Percentiles rank a stretch among this genome's conserved stretches.
Evolutionary conservation across 2,797 vertebrate species (phyloP).

Genomic region (Pelobates cultripes): DNA sequence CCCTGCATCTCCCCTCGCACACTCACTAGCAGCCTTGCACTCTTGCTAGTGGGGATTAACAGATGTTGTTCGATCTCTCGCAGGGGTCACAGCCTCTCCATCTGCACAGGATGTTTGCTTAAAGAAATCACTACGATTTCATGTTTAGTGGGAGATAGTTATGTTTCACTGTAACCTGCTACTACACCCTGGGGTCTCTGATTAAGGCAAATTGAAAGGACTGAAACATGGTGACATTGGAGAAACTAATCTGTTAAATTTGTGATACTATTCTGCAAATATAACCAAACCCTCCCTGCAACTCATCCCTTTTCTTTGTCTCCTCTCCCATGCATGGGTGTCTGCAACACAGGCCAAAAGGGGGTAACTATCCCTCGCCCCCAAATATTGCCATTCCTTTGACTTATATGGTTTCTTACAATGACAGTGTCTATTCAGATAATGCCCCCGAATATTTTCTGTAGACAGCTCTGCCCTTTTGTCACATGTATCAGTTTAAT

Average conservation of each 20-base stretch:
- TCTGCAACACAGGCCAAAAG: no score
- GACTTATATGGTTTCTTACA: neutral
- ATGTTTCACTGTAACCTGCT: slow-evolving; percentile 21
- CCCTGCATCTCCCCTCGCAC: slow-evolving; percentile 43
- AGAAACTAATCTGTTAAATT: neutral
- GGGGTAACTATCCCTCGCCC: no score
- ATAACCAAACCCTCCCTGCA: neutral
- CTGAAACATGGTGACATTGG: neutral
- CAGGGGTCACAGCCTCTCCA: slow-evolving; percentile 49
- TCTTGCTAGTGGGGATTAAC: slow-evolving; percentile 33
- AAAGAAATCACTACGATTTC: slow-evolving; percentile 26
- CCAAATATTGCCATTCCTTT: neutral
- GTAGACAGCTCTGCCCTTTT: no score
- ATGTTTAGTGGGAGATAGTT: slow-evolving; percentile 6
- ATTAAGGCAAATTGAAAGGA: neutral
- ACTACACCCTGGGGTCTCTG: neutral
- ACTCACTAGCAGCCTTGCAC: slow-evolving; percentile 49
- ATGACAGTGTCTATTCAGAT: no score
- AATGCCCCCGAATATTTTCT: no score
- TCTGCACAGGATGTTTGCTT: slow-evolving; percentile 51
- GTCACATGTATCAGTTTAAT: no score
- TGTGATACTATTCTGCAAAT: neutral
- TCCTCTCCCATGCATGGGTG: no score
- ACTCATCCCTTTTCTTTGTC: neutral
- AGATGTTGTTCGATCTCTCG: slow-evolving; percentile 43